Conservation (phyloP, 1,140 invertebrate genomes). For the Euglossa dilemma region DNA sequence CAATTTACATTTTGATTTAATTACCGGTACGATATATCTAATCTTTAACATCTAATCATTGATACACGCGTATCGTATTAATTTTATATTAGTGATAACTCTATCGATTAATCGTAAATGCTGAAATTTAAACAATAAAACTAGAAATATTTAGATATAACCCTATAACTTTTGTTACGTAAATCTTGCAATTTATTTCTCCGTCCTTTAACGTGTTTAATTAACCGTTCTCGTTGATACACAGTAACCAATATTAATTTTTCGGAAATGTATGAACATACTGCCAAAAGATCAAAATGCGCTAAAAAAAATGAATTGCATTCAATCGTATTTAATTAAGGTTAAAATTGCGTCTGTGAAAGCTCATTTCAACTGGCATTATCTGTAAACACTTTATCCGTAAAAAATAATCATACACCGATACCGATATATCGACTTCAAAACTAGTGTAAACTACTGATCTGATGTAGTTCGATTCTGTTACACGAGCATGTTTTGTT, state of each 20-base stretch:
- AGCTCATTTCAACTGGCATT: slow-evolving; percentile 38
- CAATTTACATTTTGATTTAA: slow-evolving; percentile 1
- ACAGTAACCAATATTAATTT: background rate
- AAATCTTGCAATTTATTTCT: background rate
- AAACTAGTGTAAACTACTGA: slow-evolving; percentile 50
- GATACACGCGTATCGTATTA: background rate
- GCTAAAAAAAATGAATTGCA: background rate
- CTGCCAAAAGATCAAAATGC: background rate
- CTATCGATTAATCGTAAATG: background rate
- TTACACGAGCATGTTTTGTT: background rate
- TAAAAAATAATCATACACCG: slow-evolving; percentile 62
- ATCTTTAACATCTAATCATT: slow-evolving; percentile 7
- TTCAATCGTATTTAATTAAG: background rate
- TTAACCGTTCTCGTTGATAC: too few relatives aligned
- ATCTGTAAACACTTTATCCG: slow-evolving; percentile 44
- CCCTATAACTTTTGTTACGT: background rate
- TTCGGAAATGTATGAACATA: background rate
- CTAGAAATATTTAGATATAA: background rate
- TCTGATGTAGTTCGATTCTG: slow-evolving; percentile 43
- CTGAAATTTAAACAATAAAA: background rate
- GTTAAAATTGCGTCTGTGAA: slow-evolving; percentile 22
- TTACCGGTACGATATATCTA: background rate
- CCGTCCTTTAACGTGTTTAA: background rate
- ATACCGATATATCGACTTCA: slow-evolving; percentile 50
- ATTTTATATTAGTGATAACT: background rate